phyloP scores from a whole-genome alignment of 2,113 vertebrate genomes.

The Empidonax alnorum region DNA sequence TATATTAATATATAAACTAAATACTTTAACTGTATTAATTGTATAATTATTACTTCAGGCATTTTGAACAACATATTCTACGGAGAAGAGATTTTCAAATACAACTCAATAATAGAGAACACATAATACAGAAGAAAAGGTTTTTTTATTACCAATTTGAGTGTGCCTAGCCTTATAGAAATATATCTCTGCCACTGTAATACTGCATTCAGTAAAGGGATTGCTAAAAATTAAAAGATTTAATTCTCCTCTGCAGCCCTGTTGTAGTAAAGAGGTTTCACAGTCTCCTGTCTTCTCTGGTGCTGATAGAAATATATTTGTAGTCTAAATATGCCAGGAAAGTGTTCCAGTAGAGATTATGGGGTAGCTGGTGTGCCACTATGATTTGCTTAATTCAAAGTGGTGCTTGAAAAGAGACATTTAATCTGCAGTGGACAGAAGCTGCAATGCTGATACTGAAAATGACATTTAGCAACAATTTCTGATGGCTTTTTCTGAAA shows the following conservation, averaged over 20 bases:
- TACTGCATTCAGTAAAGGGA: background rate
- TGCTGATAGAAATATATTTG: conserved; percentile 26
- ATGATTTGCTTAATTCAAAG: conserved; percentile 56
- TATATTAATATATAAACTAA: background rate
- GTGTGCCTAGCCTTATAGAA: conserved; percentile 17
- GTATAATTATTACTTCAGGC: conserved; percentile 5
- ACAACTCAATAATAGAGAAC: background rate
- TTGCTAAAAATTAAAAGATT: conserved; percentile 47
- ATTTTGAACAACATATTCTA: background rate
- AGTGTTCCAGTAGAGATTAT: conserved; percentile 25
- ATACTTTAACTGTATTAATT: background rate
- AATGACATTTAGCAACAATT: conserved; percentile 54
- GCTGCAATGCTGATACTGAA: conserved; percentile 35
- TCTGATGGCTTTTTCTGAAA: conserved; percentile 51
- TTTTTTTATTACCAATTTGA: background rate
- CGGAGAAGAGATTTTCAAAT: background rate
- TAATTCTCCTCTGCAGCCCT: conserved; percentile 2
- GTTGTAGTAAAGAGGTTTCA: conserved; percentile 7
- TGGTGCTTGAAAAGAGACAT: conserved; percentile 47
- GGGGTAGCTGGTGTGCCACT: conserved; percentile 17
- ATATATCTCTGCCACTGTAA: background rate
- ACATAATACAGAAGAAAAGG: background rate
- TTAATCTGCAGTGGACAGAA: conserved; percentile 56
- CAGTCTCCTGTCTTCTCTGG: conserved; percentile 35
- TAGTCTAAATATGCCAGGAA: conserved; percentile 46